These are phyloP conservation scores for Pygocentrus nattereri DNA, from an alignment of 2,797 vertebrate species.

Conservation along the genomic window DNA sequence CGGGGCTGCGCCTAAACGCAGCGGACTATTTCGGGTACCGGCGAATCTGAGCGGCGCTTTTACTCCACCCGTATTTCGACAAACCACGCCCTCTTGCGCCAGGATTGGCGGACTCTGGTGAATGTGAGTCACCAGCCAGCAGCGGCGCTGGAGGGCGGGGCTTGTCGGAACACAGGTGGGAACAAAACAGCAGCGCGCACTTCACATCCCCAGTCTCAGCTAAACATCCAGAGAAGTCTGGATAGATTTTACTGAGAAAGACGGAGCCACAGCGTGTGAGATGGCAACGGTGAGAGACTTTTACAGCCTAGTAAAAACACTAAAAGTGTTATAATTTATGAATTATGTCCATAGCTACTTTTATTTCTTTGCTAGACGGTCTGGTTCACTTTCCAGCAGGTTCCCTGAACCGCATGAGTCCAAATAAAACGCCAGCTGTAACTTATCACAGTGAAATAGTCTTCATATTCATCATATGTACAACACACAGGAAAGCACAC, in stretches of 20 bases:
- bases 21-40: background rate
- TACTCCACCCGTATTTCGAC: background rate
- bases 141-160: background rate
- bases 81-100: background rate
- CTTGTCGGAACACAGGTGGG: background rate
- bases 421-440: background rate
- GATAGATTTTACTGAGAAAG: background rate
- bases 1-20: background rate
- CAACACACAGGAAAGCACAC: background rate
- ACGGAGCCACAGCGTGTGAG: background rate
- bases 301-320: background rate
- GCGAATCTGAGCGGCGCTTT: background rate
- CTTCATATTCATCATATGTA: background rate
- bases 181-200: background rate
- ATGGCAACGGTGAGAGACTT: background rate
- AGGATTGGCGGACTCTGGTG: background rate
- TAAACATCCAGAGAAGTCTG: background rate
- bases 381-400: background rate
- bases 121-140: background rate
- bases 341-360: background rate
- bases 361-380: background rate
- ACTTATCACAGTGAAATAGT: background rate
- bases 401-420: background rate
- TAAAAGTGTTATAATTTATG: background rate
- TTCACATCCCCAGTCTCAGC: background rate